Base-by-base conservation (phyloP, 2,888 invertebrate species). In the Mantis religiosa region DNA sequence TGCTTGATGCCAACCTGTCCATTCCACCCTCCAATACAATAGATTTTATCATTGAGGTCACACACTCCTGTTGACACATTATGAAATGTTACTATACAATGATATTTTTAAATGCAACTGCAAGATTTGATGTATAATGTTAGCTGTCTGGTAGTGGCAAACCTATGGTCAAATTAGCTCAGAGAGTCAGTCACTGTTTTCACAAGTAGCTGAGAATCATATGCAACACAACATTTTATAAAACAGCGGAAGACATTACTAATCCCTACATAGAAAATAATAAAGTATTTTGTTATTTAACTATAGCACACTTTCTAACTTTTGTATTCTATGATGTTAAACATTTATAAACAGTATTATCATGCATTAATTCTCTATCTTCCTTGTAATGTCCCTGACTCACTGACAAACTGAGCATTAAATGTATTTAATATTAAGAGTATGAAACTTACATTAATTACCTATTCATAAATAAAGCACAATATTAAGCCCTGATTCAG, bases 11-110 rank as follows among this genome's bases (percentile, higher is more conserved):
- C 96, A 92, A 93, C 93, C 91, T 95, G 94, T 88, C 97, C 97
- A 91, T 95, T 95, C 96, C 97, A 97, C 41, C 98, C 98, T 82
- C 97, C 97, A 90, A 97, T 94, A 92, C 97, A 96, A 93, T 96
- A 97, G 91, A 97, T 94, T 91, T 95, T 94, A 34, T 94, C 95
- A 89, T 95, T 94, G 90, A 96, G 93, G 91, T 95, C 94, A 91
- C 96, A 95, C 85, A 96, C 95, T 87, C 96, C 96, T 92, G 92
- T 87, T 41, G 82, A 34, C 34, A 87, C 54, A 71, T 71, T 71
- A 20, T 71, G 4, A 20, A 20, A 71, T 25, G 25, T 71, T 71
- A 71, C 25, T 71, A 71, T 0, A 20, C 14, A 20, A 71, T 20
- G 6, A 3, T 20, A 71, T 4, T 71, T 54, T 71, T 71, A 15